Conservation (phyloP, 1,140 invertebrate genomes). For the Micrasema longulum region DNA sequence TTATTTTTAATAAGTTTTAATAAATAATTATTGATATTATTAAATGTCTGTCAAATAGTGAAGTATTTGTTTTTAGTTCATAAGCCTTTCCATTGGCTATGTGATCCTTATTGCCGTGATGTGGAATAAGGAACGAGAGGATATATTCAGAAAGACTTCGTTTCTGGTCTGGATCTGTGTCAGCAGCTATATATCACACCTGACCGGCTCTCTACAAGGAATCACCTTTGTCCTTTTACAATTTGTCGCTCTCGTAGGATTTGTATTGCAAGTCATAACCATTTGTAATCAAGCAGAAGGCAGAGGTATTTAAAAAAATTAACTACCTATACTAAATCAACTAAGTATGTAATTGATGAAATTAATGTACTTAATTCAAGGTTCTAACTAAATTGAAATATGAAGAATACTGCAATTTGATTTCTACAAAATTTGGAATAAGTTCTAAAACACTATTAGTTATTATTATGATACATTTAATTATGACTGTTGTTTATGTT, state of each 20-base stretch:
- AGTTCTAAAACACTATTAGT: too few relatives aligned
- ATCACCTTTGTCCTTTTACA: slow-evolving; percentile 69
- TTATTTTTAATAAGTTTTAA: too few relatives aligned
- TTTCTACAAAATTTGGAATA: too few relatives aligned
- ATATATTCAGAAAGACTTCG: slow-evolving; percentile 70
- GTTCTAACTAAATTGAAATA: too few relatives aligned
- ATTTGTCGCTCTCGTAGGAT: slow-evolving; percentile 60
- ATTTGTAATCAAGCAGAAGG: slow-evolving; percentile 14
- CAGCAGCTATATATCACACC: slow-evolving; percentile 72
- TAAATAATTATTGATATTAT: too few relatives aligned
- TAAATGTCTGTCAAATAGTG: too few relatives aligned
- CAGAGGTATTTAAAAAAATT: slow-evolving; percentile 6
- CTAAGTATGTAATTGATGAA: not conserved
- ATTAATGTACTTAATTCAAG: not conserved
- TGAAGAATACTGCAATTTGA: too few relatives aligned
- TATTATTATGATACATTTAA: too few relatives aligned
- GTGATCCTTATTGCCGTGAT: slow-evolving; percentile 63
- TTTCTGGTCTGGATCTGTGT: slow-evolving; percentile 73
- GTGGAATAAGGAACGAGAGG: slow-evolving; percentile 72
- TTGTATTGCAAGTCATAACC: slow-evolving; percentile 58
- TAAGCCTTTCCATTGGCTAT: slow-evolving; percentile 60
- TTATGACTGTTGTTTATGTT: too few relatives aligned
- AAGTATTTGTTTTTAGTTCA: slow-evolving; percentile 47
- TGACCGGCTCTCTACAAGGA: slow-evolving; percentile 71
- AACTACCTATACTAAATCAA: not conserved